Evolutionary conservation across 1,140 invertebrate species (phyloP).

Genomic region (Ruditapes philippinarum): DNA sequence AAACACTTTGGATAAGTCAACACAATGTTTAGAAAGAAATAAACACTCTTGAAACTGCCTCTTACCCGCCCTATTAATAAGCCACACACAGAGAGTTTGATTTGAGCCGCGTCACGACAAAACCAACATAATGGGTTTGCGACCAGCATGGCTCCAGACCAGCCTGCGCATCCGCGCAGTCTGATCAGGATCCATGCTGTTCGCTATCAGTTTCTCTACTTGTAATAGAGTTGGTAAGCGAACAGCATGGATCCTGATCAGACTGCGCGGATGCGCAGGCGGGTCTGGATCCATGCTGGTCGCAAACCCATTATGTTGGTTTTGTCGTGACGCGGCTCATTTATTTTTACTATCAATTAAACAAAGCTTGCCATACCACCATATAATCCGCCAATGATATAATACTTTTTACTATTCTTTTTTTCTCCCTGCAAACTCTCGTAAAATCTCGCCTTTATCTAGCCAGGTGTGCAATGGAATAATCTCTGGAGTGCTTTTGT

Average conservation of each 20-base stretch:
- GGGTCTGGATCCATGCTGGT: no score
- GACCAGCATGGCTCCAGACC: no score
- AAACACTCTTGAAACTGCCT: background rate
- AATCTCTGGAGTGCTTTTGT: background rate
- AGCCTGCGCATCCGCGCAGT: no score
- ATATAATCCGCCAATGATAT: background rate
- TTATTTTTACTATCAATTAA: background rate
- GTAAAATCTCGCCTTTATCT: background rate
- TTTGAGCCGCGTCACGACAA: no score
- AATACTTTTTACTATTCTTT: background rate
- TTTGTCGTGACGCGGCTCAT: no score
- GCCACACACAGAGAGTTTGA: conserved; percentile 17
- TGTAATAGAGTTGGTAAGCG: no score
- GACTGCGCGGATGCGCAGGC: no score
- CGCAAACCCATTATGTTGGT: no score
- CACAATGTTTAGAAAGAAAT: conserved; percentile 11
- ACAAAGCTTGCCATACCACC: background rate
- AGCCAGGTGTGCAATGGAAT: background rate
- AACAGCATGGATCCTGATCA: no score
- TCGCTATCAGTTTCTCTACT: no score
- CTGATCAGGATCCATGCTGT: no score
- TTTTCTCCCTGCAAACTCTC: background rate
- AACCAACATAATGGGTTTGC: no score
- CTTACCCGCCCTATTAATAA: background rate
- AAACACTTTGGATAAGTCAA: conserved; percentile 11